Evolutionary conservation across 2,113 vertebrate genomes (phyloP), one percentile per base, ranked within the genome.

Genomic region (Scytalopus superciliaris): DNA sequence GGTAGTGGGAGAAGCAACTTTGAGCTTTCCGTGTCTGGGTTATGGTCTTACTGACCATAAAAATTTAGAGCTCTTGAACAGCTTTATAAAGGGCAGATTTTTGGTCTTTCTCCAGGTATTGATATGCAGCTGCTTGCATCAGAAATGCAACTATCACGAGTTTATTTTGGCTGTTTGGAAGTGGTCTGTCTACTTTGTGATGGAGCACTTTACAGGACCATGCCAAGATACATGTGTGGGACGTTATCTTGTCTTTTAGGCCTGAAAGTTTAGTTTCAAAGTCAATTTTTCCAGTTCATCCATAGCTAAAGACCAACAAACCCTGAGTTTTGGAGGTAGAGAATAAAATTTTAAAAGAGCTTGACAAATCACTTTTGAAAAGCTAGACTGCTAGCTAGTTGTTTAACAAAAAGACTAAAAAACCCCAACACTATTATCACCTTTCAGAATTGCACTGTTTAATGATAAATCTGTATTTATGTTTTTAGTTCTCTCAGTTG

Each of bases 391-490:
- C 27, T 39, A 21, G 28, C 27, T 39, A 21, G 10, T 40, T 8
- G n/a, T 49, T 49, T 33, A 75, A 31, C 5, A 40, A 24, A 62
- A 55, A 7, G 27, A n/a, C n/a, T n/a, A 68, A 33, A 50, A 63
- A 33, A 5, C 1, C 18, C 1, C 15, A 19, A 15, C 24, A n/a
- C 44, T 49, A 0, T n/a, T 50, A 10, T 50, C 33, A 35, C 18
- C 40, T 75, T 57, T 56, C 35, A 67, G 67, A 83, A 23, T 35
- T 24, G 10, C 56, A 14, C 4, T 74, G 5, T 39, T 72, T 19
- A 84, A 19, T 59, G 39, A 10, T 25, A 52, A 30, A 16, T 40
- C 25, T 64, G 25, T 7, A 30, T 56, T 52, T 39, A 12, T 52
- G 30, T 52, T 76, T 59, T 72, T 40, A 67, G 25, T 77, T 74